A percentile compares a stretch with the other conserved stretches of the same genome.
These are phyloP conservation scores for Meteorus sp. DNA, from an alignment of 1,140 invertebrate genomes.

Conservation along the genomic window DNA sequence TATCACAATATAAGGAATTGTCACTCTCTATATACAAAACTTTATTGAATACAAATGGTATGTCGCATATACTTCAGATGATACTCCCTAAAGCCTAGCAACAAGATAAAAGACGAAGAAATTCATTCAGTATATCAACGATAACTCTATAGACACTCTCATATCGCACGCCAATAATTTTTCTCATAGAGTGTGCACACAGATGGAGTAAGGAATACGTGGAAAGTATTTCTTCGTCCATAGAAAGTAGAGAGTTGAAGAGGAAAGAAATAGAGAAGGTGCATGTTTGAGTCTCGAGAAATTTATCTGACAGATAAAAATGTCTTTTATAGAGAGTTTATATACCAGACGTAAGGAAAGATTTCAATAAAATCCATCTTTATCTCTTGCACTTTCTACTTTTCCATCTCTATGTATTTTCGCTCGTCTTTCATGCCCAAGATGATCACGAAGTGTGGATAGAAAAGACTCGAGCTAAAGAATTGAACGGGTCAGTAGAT, in stretches of 20 bases:
- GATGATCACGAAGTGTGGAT: too few species aligned
- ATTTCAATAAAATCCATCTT: slow-evolving; percentile 51
- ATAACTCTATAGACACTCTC: slow-evolving; percentile 47
- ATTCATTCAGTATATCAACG: slow-evolving; percentile 46
- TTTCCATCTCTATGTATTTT: slow-evolving; percentile 19
- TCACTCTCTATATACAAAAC: too few species aligned
- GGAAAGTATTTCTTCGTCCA: too few species aligned
- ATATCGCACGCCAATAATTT: slow-evolving; percentile 55
- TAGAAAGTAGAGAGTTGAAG: slow-evolving; percentile 9
- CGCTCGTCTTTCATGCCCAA: too few species aligned
- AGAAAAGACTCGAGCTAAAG: slow-evolving; percentile 30
- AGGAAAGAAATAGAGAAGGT: slow-evolving; percentile 12
- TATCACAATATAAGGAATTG: too few species aligned
- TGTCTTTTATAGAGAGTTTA: slow-evolving; percentile 51
- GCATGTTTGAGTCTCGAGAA: slow-evolving; percentile 30
- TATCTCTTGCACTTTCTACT: slow-evolving; percentile 22
- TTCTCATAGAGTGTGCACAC: slow-evolving; percentile 32
- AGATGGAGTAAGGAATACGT: slow-evolving; percentile 1
- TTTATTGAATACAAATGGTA: too few species aligned
- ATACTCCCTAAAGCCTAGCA: too few species aligned
- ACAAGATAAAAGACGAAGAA: neutral
- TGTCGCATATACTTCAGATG: too few species aligned
- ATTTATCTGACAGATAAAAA: slow-evolving; percentile 55
- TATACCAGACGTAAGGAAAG: slow-evolving; percentile 41
- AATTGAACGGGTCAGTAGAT: slow-evolving; percentile 49